phyloP scores from a whole-genome alignment of 1,140 invertebrate genomes.

The Aphis craccivora region DNA sequence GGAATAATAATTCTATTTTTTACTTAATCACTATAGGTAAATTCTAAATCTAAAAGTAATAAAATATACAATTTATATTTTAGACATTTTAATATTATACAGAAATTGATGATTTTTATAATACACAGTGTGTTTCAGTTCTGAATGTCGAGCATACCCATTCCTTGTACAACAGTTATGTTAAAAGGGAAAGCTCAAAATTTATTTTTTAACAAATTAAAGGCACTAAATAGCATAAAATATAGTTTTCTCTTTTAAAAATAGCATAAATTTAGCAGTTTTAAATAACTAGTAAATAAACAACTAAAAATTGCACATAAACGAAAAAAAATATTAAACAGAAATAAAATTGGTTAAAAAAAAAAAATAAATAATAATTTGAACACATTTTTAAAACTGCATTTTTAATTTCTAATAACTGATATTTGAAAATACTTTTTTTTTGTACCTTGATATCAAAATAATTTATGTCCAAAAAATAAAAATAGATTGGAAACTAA shows the following conservation, averaged over 20 bases:
- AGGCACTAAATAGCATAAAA: conserved; percentile 46
- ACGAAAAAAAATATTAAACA: not conserved
- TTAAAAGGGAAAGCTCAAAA: not conserved
- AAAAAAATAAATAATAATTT: conserved; percentile 19
- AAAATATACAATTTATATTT: conserved; percentile 55
- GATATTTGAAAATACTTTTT: not conserved
- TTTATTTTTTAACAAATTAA: conserved; percentile 26
- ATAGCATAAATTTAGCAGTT: conserved; percentile 22
- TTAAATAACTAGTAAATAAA: conserved; percentile 12
- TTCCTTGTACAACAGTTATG: conserved; percentile 40
- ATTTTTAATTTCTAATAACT: not conserved
- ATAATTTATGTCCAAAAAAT: conserved; percentile 33
- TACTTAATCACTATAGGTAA: conserved; percentile 39
- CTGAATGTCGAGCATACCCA: conserved; percentile 10
- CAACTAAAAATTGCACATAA: not conserved
- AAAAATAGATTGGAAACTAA: conserved; percentile 37
- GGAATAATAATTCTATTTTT: conserved; percentile 40
- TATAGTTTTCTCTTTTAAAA: conserved; percentile 43
- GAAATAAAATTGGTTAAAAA: not conserved
- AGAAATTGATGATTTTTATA: conserved; percentile 36
- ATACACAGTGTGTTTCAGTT: not conserved
- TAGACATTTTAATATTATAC: conserved; percentile 49
- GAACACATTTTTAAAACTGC: not conserved
- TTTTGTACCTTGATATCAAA: conserved; percentile 52
- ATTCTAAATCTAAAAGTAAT: conserved; percentile 45